Evolutionary conservation across 2,797 vertebrate species (phyloP), one percentile per base, ranked within the genome.

Genomic region (Pygocentrus nattereri): DNA sequence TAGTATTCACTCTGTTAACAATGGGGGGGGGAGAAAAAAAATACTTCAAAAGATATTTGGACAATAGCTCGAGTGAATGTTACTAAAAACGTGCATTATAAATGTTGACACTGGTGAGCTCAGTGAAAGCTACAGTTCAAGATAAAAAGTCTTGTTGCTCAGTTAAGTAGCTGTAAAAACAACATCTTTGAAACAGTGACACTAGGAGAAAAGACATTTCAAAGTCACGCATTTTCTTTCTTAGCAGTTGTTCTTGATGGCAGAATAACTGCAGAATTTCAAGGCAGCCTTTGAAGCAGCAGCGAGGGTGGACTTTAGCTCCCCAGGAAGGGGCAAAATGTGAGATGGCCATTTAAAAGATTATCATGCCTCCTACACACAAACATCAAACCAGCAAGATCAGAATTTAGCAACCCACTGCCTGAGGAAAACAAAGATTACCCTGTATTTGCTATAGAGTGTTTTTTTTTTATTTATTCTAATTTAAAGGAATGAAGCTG

Each of bases 291-390:
- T 8, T 49, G 41, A 50, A 27, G 11, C 65, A 70, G 13, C 12
- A 8, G 12, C 25, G 68, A 27, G 41, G 1, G 67, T 12, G 23
- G 41, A 41, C 23, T 52, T 70, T 31, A 21, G 38, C 13, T 49
- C 44, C 16, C 23, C 27, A 52, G 7, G 47, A 71, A 52, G 25
- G 67, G 25, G 68, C 23, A 8, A 70, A 23, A 69, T 44, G 13
- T 23, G 41, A 23, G 23, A 19, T 18, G 16, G 15, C 8, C 21
- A 49, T 23, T 67, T 49, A 44, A 5, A 25, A 23, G 41, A 49
- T 47, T 70, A 27, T 47, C 44, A 47, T 49, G 67, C n/a, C n/a
- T 70, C 67, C 41, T 15, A 70, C 67, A 70, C 41, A 69, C 1
- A 18, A 64, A 31, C 61, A 34, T 31, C 41, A 44, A 68, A 23